Conservation (phyloP, 1,140 invertebrate species). For the Rhyacophila brunnea region DNA sequence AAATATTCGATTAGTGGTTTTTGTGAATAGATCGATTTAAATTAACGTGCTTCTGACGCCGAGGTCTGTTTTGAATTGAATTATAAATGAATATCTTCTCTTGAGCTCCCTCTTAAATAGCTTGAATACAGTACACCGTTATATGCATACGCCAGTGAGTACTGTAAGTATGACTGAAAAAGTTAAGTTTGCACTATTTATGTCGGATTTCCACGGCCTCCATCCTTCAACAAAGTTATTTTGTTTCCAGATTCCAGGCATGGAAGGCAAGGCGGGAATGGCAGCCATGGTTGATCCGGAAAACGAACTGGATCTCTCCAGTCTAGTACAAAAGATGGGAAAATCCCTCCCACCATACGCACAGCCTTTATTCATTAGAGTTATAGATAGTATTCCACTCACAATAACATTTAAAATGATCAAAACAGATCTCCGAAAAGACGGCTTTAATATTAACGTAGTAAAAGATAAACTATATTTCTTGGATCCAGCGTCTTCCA, state of each 20-base stretch:
- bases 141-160: too few species aligned
- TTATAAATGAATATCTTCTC: too few species aligned
- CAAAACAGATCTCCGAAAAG: slow-evolving; percentile 77
- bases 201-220: too few species aligned
- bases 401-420: slow-evolving; percentile 92
- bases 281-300: slow-evolving; percentile 45
- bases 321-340: slow-evolving; percentile 63
- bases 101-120: too few species aligned
- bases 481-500: slow-evolving; percentile 61
- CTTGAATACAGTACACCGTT: too few species aligned
- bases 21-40: too few species aligned
- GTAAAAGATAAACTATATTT: slow-evolving; percentile 74
- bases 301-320: slow-evolving; percentile 43
- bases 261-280: slow-evolving; percentile 95
- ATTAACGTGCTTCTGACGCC: too few species aligned
- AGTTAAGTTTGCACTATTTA: too few species aligned
- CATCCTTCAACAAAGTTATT: too few species aligned
- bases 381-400: slow-evolving; percentile 74
- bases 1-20: too few species aligned
- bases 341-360: slow-evolving; percentile 80
- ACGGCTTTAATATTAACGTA: slow-evolving; percentile 69
- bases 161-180: too few species aligned
- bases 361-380: slow-evolving; percentile 83
- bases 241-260: slow-evolving; percentile 64
- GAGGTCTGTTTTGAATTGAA: too few species aligned